Evolutionary conservation across 2,888 invertebrate genomes (phyloP).

Genomic region (Masnerella sp.): DNA sequence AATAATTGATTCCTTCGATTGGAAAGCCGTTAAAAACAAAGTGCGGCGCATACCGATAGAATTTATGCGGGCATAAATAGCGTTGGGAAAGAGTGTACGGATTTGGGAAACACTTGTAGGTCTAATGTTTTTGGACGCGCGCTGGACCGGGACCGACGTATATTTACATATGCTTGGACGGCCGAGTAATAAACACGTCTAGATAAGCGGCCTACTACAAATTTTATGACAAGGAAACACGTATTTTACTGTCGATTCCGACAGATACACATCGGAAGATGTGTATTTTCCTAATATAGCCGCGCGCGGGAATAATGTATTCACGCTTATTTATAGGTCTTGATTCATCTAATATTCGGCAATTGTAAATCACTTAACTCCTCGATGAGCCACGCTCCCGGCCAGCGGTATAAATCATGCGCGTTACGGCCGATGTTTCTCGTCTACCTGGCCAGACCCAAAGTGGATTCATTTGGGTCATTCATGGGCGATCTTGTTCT

Average conservation of each 20-base stretch:
- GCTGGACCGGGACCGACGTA: background rate
- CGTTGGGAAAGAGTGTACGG: conserved; percentile 22
- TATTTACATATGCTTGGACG: conserved; percentile 46
- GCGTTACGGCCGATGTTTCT: conserved; percentile 24
- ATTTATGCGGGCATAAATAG: conserved; percentile 40
- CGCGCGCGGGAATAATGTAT: conserved; percentile 41
- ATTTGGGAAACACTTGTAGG: conserved; percentile 37
- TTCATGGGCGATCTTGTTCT: conserved; percentile 13
- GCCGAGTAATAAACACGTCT: conserved; percentile 53
- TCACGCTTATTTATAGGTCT: conserved; percentile 37
- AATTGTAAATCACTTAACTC: conserved; percentile 52
- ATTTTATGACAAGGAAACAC: conserved; percentile 55
- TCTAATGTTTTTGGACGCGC: no score
- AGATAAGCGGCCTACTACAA: conserved; percentile 49
- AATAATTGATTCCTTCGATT: conserved; percentile 48
- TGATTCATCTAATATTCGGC: conserved; percentile 47
- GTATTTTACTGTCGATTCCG: conserved; percentile 45
- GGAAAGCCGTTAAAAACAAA: conserved; percentile 48
- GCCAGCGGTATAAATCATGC: conserved; percentile 38
- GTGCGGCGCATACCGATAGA: conserved; percentile 3
- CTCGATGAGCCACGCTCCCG: conserved; percentile 37
- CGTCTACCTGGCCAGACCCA: conserved; percentile 32
- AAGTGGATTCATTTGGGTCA: conserved; percentile 53
- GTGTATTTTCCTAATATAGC: conserved; percentile 49
- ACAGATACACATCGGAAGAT: conserved; percentile 40